These are phyloP conservation scores for Phylloscopus trochiloides DNA, from an alignment of 2,113 vertebrate species.

Conservation along the genomic window DNA sequence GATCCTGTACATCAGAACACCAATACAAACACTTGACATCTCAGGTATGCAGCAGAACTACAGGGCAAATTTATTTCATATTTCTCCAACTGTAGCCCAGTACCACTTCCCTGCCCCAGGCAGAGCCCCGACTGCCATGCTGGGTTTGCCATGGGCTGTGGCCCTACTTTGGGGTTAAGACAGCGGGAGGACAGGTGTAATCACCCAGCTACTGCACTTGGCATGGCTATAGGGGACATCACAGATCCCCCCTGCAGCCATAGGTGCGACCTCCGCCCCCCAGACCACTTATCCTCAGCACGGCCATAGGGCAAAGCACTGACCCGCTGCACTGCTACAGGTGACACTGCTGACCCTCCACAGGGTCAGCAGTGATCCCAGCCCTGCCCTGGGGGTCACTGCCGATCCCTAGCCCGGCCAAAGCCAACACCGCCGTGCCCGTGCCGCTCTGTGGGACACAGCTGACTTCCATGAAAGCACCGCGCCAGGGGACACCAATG, in stretches of 20 bases:
- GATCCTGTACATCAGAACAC: background rate
- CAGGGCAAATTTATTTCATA: background rate
- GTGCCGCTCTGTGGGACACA: background rate
- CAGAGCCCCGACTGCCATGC: fast-evolving
- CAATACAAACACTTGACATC: background rate
- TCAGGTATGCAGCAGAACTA: background rate
- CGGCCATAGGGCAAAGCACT: background rate
- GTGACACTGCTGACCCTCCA: background rate
- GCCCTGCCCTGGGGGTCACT: background rate
- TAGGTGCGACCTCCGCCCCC: background rate
- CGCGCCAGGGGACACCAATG: background rate
- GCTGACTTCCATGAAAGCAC: fast-evolving
- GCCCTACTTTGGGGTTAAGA: background rate
- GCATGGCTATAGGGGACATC: fast-evolving
- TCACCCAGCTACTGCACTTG: fast-evolving
- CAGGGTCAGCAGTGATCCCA: background rate
- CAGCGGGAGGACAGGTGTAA: fast-evolving
- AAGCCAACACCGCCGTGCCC: too few relatives aligned
- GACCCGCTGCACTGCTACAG: background rate
- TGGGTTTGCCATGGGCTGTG: background rate
- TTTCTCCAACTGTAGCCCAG: background rate
- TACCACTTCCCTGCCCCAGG: background rate
- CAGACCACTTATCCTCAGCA: fast-evolving
- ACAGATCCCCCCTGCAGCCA: too few relatives aligned
- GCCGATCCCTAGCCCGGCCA: background rate